phyloP scores from a whole-genome alignment of 2,797 vertebrate species.

The Rhinogobio ventralis region DNA sequence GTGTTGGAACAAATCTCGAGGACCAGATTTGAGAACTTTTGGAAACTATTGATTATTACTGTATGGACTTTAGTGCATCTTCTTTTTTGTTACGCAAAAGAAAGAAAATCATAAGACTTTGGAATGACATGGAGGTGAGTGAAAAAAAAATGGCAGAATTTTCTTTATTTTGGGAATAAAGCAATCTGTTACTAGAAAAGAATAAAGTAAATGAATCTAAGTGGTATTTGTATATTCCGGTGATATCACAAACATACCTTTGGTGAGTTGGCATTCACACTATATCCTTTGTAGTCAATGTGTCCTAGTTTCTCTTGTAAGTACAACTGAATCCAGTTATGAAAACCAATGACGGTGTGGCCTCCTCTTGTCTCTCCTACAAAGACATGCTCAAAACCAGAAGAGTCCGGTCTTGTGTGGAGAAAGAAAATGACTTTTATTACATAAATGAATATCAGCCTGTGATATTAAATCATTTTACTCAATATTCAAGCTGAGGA shows the following conservation, averaged over 20 bases:
- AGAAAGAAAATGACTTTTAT: not conserved
- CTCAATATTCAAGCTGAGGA: not conserved
- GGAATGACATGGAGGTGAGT: not conserved
- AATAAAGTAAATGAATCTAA: not conserved
- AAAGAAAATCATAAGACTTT: not conserved
- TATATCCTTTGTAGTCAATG: conserved; percentile 85
- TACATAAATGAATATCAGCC: not conserved
- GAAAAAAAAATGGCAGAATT: not conserved
- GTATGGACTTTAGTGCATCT: not conserved
- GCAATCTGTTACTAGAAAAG: not conserved
- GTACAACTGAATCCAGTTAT: conserved; percentile 88
- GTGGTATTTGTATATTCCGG: not conserved
- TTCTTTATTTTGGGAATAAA: not conserved
- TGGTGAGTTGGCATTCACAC: conserved; percentile 76
- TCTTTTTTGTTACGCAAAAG: not conserved
- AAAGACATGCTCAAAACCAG: conserved; percentile 85
- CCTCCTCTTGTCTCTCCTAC: conserved; percentile 83
- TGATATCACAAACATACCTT: conserved; percentile 65
- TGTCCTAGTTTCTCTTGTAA: conserved; percentile 85
- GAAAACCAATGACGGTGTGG: conserved; percentile 83
- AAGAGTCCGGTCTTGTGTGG: conserved; percentile 80
- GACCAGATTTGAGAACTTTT: not conserved
- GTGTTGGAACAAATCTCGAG: not conserved
- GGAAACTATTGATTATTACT: not conserved
- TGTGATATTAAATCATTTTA: not conserved